These are phyloP conservation scores for Takifugu rubripes DNA, from an alignment of 2,797 vertebrate species.

Conservation along the genomic window DNA sequence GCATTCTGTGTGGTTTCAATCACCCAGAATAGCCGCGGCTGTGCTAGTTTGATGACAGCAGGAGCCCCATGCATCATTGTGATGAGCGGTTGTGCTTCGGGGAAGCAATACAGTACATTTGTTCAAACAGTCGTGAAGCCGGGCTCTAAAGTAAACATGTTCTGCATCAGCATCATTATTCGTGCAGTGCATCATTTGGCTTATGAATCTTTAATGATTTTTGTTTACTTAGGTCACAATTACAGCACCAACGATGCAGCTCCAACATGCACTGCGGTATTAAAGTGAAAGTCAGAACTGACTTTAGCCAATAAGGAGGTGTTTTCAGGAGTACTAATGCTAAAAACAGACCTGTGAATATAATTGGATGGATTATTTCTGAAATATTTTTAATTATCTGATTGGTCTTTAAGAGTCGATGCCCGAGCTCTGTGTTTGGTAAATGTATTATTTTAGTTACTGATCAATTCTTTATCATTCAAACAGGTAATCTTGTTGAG, in stretches of 20 bases:
- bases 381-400: no score
- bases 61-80: slow-evolving; percentile 17
- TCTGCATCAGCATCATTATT: slow-evolving; percentile 26
- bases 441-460: no score
- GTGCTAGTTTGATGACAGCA: slow-evolving; percentile 22
- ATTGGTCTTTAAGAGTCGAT: no score
- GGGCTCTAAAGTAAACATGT: slow-evolving; percentile 30
- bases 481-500: no score
- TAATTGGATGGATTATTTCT: no score
- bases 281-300: neutral
- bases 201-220: slow-evolving; percentile 18
- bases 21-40: no score
- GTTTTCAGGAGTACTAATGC: no score
- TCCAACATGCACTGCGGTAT: neutral
- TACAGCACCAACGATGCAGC: slow-evolving; percentile 10
- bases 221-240: slow-evolving; percentile 27
- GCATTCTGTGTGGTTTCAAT: neutral
- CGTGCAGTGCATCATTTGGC: slow-evolving; percentile 8
- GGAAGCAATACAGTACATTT: slow-evolving; percentile 25
- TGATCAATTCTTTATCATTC: no score
- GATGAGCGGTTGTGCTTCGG: slow-evolving; percentile 38
- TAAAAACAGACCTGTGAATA: no score
- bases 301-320: neutral
- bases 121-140: slow-evolving; percentile 24
- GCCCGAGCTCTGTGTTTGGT: no score